Percentiles rank a stretch among this genome's conserved stretches.
phyloP scores from a whole-genome alignment of 2,797 vertebrate species.

The Ataeniobius toweri region DNA sequence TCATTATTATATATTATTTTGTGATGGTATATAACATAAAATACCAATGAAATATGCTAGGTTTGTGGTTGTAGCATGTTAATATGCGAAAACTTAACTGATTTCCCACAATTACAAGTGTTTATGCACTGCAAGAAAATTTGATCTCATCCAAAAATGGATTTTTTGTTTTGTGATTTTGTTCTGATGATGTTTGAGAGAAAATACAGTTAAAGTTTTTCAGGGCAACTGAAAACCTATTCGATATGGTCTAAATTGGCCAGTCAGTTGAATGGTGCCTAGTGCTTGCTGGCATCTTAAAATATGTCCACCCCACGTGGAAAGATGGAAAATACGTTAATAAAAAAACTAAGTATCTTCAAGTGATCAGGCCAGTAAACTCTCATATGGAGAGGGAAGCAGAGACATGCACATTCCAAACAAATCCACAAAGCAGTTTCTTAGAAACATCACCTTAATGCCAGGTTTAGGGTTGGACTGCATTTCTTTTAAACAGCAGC shows the following conservation, averaged over 20 bases:
- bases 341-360: not conserved
- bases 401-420: not conserved
- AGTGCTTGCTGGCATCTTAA: not conserved
- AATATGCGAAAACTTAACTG: no score
- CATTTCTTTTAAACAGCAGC: constrained; percentile 2
- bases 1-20: no score
- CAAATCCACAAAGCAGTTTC: constrained; percentile 1
- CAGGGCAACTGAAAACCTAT: not conserved
- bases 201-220: not conserved
- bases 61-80: no score
- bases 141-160: not conserved
- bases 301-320: not conserved
- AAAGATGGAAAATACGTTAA: not conserved
- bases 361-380: not conserved
- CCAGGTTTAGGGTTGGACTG: not conserved
- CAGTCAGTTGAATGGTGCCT: not conserved
- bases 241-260: not conserved
- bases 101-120: no score
- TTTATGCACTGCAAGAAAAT: not conserved
- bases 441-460: not conserved
- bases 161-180: not conserved
- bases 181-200: not conserved
- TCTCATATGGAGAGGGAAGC: not conserved
- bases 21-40: no score
- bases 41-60: no score